phyloP scores from a whole-genome alignment of 1,140 invertebrate species.

The Samia ricini region DNA sequence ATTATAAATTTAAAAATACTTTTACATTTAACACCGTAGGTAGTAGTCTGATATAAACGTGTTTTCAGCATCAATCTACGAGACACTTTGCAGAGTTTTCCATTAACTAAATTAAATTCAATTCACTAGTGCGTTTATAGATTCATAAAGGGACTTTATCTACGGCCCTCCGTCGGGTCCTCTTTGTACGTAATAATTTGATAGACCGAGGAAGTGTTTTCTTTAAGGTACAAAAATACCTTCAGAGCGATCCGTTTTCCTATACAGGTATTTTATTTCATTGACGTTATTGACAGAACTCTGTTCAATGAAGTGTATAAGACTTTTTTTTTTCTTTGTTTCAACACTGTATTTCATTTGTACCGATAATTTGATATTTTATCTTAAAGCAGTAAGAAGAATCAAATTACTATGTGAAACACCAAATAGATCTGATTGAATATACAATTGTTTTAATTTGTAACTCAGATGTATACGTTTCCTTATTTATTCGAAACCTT shows the following conservation, averaged over 20 bases:
- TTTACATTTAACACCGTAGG: too few species aligned
- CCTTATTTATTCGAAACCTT: too few species aligned
- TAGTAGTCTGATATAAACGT: conserved; percentile 23
- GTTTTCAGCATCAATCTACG: conserved; percentile 8
- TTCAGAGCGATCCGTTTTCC: not conserved
- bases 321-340: not conserved
- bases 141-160: conserved; percentile 34
- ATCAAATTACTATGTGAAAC: too few species aligned
- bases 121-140: conserved; percentile 25
- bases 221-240: not conserved
- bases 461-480: too few species aligned
- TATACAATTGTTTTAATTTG: too few species aligned
- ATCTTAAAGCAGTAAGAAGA: too few species aligned
- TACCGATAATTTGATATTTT: too few species aligned
- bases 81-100: conserved; percentile 27
- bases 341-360: too few species aligned
- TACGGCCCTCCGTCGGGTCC: conserved; percentile 10
- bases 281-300: not conserved
- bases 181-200: not conserved
- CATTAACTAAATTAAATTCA: conserved; percentile 46
- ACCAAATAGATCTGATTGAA: too few species aligned
- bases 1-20: too few species aligned
- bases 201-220: not conserved
- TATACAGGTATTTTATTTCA: not conserved
- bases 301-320: not conserved